These are phyloP conservation scores for Dolichotis patagonum DNA, from an alignment of 2,113 vertebrate species.

Conservation along the genomic window DNA sequence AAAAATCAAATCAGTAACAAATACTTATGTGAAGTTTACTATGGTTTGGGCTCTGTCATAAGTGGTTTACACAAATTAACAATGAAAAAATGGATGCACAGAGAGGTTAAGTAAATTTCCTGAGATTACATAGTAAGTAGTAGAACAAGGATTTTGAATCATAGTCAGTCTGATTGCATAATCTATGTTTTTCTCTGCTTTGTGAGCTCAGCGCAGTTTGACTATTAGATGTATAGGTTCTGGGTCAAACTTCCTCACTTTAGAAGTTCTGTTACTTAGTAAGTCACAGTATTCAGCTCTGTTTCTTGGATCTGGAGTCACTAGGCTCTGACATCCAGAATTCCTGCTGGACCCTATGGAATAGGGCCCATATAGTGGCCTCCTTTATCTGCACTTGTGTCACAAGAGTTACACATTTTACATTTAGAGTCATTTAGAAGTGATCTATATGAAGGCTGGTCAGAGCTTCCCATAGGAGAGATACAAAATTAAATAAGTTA, in stretches of 20 bases:
- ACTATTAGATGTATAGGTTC: background rate
- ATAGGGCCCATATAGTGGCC: background rate
- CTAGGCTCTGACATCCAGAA: background rate
- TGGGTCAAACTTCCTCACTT: background rate
- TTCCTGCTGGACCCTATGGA: too few species aligned
- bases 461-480: background rate
- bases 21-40: background rate
- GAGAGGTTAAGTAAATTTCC: background rate
- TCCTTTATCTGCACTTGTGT: background rate
- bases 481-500: background rate
- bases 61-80: background rate
- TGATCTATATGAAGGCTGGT: background rate
- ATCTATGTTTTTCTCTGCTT: background rate
- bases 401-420: background rate
- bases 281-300: background rate
- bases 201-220: too few species aligned
- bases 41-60: background rate
- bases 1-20: background rate
- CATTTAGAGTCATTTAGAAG: background rate
- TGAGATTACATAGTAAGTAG: background rate
- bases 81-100: background rate
- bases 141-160: background rate
- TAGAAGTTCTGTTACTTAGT: background rate
- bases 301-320: background rate
- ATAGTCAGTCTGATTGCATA: background rate